Conservation (phyloP, 37 sponge, comb jelly and placozoan species). For the Tethya wilhelma region DNA sequence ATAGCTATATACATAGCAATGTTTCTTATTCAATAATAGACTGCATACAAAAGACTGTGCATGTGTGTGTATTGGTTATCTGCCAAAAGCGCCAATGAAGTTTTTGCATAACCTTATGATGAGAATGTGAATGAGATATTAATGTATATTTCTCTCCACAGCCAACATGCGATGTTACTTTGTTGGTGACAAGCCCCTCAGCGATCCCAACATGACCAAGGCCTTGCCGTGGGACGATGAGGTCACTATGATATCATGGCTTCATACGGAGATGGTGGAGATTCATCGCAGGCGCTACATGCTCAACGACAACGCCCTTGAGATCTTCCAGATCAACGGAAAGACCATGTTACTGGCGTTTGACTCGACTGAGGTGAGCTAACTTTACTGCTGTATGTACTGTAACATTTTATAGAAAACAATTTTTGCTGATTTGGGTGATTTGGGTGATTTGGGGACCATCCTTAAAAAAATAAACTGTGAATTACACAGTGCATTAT, state of each 20-base stretch:
- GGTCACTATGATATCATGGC: conserved; percentile 75
- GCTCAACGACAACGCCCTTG: conserved; percentile 93
- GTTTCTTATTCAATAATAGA: not conserved
- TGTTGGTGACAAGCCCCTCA: conserved; percentile 68
- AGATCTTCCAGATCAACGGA: conserved; percentile 93
- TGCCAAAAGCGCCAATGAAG: too few relatives aligned
- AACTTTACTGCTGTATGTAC: too few relatives aligned
- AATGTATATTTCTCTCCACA: conserved; percentile 13
- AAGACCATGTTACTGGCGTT: conserved; percentile 91
- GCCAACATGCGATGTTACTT: conserved; percentile 71
- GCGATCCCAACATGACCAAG: conserved; percentile 81
- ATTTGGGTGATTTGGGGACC: not conserved
- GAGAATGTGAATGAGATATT: too few relatives aligned
- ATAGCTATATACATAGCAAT: not conserved
- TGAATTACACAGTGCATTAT: not conserved
- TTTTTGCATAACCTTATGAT: too few relatives aligned
- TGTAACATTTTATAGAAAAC: not conserved
- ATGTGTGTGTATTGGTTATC: too few relatives aligned
- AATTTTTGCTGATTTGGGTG: not conserved
- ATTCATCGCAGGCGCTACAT: conserved; percentile 85
- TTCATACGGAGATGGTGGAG: conserved; percentile 76
- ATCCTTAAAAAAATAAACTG: not conserved
- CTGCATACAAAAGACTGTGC: not conserved
- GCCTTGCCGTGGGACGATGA: conserved; percentile 79
- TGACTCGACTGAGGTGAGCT: conserved; percentile 44